Evolutionary conservation across 2,113 vertebrate genomes (phyloP).

Genomic region (Hippolais icterina): DNA sequence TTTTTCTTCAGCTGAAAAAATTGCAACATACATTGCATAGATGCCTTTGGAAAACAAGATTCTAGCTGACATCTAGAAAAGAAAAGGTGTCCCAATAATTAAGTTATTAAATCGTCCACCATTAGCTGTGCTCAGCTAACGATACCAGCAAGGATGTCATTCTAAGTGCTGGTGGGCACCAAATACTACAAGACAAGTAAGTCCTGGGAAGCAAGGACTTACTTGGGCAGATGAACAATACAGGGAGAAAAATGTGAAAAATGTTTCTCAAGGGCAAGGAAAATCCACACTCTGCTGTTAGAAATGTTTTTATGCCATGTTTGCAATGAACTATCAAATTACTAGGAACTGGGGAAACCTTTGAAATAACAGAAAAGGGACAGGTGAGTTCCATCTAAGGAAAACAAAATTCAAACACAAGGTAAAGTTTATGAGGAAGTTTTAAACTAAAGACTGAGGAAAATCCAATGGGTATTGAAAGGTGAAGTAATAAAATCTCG

Average conservation of each 20-base stretch:
- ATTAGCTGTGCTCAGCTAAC: not conserved
- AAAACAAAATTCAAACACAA: not conserved
- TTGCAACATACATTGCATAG: not conserved
- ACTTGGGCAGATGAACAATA: not conserved
- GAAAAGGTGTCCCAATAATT: not conserved
- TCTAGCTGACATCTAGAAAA: not conserved
- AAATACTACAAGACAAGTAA: not conserved
- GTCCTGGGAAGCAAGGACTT: not conserved
- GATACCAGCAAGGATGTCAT: not conserved
- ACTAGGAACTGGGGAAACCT: not conserved
- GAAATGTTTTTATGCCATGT: not conserved
- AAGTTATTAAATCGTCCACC: not conserved
- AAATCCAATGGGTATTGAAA: not conserved
- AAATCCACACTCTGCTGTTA: accelerated
- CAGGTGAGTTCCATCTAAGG: not conserved
- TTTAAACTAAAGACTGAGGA: not conserved
- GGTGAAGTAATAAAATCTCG: not conserved
- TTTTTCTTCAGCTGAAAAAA: not conserved
- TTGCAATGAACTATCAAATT: not conserved
- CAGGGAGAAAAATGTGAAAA: not conserved
- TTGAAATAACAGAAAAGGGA: not conserved
- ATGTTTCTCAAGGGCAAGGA: not conserved
- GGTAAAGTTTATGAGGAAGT: not conserved
- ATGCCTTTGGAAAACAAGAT: not conserved
- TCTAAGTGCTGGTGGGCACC: not conserved